phyloP scores from a whole-genome alignment of 2,113 vertebrate genomes.

The Symphodus melops region DNA sequence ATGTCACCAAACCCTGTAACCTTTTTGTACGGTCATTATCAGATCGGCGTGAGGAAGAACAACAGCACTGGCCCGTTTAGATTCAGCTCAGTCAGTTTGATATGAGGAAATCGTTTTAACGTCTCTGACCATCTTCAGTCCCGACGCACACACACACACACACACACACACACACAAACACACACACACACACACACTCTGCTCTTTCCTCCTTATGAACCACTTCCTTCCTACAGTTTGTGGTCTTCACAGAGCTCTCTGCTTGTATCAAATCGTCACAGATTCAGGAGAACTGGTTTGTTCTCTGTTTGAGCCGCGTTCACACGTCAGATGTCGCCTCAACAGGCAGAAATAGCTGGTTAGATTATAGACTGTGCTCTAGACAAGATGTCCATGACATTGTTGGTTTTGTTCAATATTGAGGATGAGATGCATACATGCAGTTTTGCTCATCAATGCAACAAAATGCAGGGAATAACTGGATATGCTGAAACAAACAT shows the following conservation, averaged over 20 bases:
- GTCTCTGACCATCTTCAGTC: constrained; percentile 24
- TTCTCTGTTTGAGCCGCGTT: not conserved
- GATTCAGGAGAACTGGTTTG: not conserved
- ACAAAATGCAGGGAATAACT: too few relatives aligned
- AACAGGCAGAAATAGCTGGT: not conserved
- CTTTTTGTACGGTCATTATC: constrained; percentile 25
- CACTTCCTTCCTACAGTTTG: constrained; percentile 66
- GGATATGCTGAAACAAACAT: too few relatives aligned
- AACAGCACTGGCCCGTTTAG: not conserved
- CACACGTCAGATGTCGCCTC: not conserved
- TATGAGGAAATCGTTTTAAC: constrained; percentile 34
- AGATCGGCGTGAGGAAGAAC: not conserved
- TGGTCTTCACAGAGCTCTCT: not conserved
- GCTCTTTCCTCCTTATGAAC: constrained; percentile 40
- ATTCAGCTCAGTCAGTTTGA: constrained; percentile 39
- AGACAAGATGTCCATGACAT: not conserved
- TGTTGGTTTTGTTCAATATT: not conserved
- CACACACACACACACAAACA: too few relatives aligned
- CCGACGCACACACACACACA: not conserved
- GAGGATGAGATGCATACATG: not conserved
- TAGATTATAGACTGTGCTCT: not conserved
- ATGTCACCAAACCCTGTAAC: constrained; percentile 39
- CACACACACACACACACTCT: not conserved
- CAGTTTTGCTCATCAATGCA: too few relatives aligned
- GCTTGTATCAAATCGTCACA: constrained; percentile 3